phyloP scores from a whole-genome alignment of 2,797 vertebrate genomes.

The Cephalopachus bancanus region DNA sequence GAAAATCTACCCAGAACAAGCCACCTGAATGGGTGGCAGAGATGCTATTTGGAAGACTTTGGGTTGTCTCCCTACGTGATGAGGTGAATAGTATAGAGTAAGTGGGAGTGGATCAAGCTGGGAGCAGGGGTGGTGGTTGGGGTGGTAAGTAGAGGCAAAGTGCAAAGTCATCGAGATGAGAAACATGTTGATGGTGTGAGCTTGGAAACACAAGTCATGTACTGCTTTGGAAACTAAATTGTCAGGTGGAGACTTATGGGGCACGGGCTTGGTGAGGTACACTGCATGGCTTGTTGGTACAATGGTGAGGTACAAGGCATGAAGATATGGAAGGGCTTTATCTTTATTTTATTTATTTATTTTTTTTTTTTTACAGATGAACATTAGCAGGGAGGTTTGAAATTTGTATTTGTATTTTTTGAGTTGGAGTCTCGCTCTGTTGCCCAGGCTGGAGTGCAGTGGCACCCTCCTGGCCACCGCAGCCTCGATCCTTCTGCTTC shows the following conservation, averaged over 20 bases:
- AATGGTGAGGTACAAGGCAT: no score
- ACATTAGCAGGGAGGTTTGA: no score
- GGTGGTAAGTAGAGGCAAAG: not conserved
- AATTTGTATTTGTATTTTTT: no score
- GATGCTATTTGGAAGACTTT: not conserved
- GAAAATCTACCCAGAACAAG: not conserved
- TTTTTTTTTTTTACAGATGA: no score
- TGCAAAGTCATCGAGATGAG: not conserved
- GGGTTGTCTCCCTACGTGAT: not conserved
- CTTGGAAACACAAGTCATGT: not conserved
- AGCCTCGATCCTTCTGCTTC: no score
- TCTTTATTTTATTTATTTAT: no score
- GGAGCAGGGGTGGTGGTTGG: not conserved
- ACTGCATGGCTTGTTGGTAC: not conserved
- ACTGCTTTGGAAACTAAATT: not conserved
- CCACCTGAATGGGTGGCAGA: not conserved
- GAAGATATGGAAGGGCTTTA: not conserved
- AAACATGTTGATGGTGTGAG: not conserved
- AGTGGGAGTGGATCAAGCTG: not conserved
- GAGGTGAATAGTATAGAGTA: not conserved
- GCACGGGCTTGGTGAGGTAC: not conserved
- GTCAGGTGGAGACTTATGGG: not conserved
- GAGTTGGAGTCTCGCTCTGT: no score
- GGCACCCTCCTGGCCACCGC: no score
- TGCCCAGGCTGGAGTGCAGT: no score